A percentile compares a stretch with the other conserved stretches of the same genome.
Evolutionary conservation across 2,888 invertebrate species (phyloP).

Genomic region (Orchesella flavescens): DNA sequence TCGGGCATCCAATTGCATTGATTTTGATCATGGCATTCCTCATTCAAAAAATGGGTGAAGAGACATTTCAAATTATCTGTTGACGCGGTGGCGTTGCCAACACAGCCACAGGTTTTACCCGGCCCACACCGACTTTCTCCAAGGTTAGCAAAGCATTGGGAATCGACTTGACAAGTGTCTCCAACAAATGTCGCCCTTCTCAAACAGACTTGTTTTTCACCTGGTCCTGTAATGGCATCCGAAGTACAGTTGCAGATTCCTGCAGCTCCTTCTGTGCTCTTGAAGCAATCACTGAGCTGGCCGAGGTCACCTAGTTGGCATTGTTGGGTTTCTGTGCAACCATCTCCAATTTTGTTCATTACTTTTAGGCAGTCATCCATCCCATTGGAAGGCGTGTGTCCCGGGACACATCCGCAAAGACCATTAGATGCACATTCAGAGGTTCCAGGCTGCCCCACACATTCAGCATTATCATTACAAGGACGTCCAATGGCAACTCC

Average conservation of each 20-base stretch:
- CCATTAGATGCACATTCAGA: background rate
- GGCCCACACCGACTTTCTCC: background rate
- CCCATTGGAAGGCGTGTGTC: background rate
- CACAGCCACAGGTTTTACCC: background rate
- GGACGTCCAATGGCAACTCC: background rate
- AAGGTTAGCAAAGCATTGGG: conserved; percentile 15
- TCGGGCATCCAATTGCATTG: conserved; percentile 6
- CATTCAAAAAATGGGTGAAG: background rate
- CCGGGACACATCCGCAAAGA: background rate
- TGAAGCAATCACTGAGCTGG: background rate
- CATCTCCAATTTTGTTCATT: background rate
- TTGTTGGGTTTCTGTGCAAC: background rate
- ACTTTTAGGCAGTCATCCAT: background rate
- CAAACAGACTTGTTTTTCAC: background rate
- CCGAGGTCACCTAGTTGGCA: background rate
- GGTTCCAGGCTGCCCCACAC: background rate
- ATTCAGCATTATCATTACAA: background rate
- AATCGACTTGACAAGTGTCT: conserved; percentile 4
- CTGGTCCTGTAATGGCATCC: background rate
- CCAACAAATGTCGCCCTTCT: conserved; percentile 3
- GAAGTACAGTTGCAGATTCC: background rate
- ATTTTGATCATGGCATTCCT: background rate
- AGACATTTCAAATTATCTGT: background rate
- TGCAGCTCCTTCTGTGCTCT: background rate
- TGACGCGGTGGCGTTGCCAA: background rate